phyloP scores from a whole-genome alignment of 2,888 invertebrate species.

The Leptarthrus brevirostris region DNA sequence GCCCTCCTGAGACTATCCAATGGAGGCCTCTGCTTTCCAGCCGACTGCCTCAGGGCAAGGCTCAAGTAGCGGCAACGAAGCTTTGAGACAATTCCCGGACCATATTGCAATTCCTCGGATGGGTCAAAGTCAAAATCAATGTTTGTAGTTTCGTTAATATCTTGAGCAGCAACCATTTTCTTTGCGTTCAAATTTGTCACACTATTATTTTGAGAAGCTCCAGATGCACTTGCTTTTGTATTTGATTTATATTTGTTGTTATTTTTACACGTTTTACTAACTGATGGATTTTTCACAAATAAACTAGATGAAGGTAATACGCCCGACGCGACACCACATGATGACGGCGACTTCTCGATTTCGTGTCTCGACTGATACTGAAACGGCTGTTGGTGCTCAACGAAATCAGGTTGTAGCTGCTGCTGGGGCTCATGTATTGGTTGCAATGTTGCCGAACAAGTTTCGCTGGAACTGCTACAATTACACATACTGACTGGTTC shows the following conservation, averaged over 20 bases:
- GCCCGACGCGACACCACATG: slow-evolving; percentile 47
- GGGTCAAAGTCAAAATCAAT: slow-evolving; percentile 67
- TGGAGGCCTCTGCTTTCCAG: slow-evolving; percentile 73
- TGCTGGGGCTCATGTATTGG: background rate
- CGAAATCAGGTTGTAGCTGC: slow-evolving; percentile 25
- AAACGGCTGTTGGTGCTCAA: slow-evolving; percentile 51
- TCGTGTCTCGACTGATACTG: slow-evolving; percentile 66
- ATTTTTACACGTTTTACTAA: slow-evolving; percentile 39
- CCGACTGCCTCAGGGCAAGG: slow-evolving; percentile 82
- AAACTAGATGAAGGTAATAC: background rate
- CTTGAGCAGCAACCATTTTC: slow-evolving; percentile 70
- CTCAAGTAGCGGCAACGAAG: slow-evolving; percentile 88
- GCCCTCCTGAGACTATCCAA: slow-evolving; percentile 80
- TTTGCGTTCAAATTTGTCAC: slow-evolving; percentile 57
- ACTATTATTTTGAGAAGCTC: background rate
- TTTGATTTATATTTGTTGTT: slow-evolving; percentile 39
- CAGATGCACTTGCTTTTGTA: slow-evolving; percentile 4
- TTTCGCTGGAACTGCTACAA: slow-evolving; percentile 37
- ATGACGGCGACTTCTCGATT: slow-evolving; percentile 60
- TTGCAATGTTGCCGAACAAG: slow-evolving; percentile 42
- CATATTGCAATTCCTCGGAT: slow-evolving; percentile 86
- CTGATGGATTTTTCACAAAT: slow-evolving; percentile 52
- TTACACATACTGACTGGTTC: slow-evolving; percentile 8
- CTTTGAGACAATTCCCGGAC: slow-evolving; percentile 90
- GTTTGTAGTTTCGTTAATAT: slow-evolving; percentile 55